Evolutionary conservation across 2,888 invertebrate genomes (phyloP).

Genomic region (Protonemura montana): DNA sequence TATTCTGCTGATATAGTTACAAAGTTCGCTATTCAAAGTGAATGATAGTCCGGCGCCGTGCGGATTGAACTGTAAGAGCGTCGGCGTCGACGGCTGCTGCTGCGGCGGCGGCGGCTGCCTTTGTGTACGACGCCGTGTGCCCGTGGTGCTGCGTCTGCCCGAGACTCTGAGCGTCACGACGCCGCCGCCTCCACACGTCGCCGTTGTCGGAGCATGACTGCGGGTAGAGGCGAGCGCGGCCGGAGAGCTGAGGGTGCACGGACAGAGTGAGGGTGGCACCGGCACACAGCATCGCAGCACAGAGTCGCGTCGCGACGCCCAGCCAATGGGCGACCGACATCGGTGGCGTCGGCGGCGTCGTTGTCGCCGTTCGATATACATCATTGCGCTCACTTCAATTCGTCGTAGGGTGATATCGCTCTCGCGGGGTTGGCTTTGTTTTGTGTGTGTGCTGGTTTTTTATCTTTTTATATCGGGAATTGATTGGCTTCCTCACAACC

Average conservation of each 20-base stretch:
- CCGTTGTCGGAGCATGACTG: background rate
- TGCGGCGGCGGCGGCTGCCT: background rate
- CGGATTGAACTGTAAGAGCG: no score
- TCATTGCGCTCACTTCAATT: constrained; percentile 7
- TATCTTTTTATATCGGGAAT: background rate
- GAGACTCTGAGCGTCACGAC: background rate
- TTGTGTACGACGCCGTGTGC: background rate
- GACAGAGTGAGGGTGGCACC: constrained; percentile 4
- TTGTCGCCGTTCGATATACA: constrained; percentile 3
- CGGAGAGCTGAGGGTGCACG: background rate
- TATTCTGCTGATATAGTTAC: no score
- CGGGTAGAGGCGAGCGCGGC: background rate
- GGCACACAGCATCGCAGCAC: background rate
- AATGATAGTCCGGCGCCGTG: no score
- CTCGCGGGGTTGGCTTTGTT: background rate
- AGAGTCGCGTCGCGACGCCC: background rate
- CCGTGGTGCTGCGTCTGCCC: background rate
- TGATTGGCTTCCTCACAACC: background rate
- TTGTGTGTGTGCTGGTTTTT: background rate
- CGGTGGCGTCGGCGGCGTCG: background rate
- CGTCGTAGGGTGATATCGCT: background rate
- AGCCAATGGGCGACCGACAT: background rate
- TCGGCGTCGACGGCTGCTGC: no score
- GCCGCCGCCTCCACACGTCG: background rate
- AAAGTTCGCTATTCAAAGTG: no score